Evolutionary conservation across 2,797 vertebrate species (phyloP).

Genomic region (Neostethus bicornis): DNA sequence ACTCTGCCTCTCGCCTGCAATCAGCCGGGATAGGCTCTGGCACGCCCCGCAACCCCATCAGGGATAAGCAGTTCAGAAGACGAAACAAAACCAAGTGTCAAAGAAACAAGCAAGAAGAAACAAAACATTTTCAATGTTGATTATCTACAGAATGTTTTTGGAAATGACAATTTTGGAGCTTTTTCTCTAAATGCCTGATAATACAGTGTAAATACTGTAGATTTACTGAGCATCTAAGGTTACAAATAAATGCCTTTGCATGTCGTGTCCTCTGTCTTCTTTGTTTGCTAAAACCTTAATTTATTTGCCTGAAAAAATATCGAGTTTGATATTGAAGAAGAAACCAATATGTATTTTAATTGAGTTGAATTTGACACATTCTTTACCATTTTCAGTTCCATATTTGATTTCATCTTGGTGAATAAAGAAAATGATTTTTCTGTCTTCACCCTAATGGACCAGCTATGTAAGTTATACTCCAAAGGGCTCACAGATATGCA

Average conservation of each 20-base stretch:
- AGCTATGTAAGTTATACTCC: conserved; percentile 62
- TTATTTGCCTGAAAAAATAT: background rate
- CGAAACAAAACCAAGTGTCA: no score
- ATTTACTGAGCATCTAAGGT: background rate
- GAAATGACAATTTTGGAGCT: no score
- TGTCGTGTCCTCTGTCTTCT: background rate
- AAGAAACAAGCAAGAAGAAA: no score
- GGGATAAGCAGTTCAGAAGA: no score
- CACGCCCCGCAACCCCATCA: no score
- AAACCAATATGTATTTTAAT: background rate
- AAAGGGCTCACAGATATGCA: conserved; percentile 50
- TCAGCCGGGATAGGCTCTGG: no score
- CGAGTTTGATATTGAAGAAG: background rate
- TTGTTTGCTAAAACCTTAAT: background rate
- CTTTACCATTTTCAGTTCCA: background rate
- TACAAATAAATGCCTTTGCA: background rate
- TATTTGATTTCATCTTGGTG: conserved; percentile 26
- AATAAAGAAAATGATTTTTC: conserved; percentile 26
- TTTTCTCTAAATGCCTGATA: no score
- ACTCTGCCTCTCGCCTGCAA: no score
- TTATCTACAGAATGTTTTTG: no score
- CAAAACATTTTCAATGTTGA: no score
- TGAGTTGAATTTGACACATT: conserved; percentile 13
- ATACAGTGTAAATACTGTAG: no score
- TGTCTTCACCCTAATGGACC: conserved; percentile 46